A percentile compares a stretch with the other conserved stretches of the same genome.
Evolutionary conservation across 1,140 invertebrate species (phyloP).

Genomic region (Lineus longissimus): DNA sequence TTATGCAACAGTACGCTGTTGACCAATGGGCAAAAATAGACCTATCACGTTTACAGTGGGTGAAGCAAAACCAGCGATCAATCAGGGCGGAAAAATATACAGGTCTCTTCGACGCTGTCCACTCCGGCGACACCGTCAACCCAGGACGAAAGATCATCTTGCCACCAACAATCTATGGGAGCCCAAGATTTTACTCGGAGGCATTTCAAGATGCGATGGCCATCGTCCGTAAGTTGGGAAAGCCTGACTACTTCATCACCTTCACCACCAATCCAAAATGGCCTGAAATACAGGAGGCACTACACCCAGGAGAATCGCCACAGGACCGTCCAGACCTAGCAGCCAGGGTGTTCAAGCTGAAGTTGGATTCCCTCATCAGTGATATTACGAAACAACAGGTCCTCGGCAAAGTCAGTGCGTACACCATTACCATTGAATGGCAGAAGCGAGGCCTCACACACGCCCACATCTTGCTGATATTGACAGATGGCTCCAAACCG

Average conservation of each 20-base stretch:
- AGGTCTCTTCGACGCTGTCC: constrained; percentile 25
- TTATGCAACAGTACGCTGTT: constrained; percentile 52
- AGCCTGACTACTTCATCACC: constrained; percentile 55
- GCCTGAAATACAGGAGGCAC: constrained; percentile 47
- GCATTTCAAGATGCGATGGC: too few species aligned
- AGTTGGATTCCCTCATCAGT: constrained; percentile 50
- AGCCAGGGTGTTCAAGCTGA: constrained; percentile 56
- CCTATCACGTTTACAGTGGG: constrained; percentile 34
- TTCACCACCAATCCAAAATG: constrained; percentile 59
- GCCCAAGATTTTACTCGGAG: too few species aligned
- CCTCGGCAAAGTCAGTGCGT: constrained; percentile 25
- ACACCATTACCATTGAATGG: constrained; percentile 54
- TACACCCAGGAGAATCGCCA: constrained; percentile 34
- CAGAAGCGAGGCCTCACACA: constrained; percentile 59
- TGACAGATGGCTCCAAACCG: constrained; percentile 23
- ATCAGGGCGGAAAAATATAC: constrained; percentile 29
- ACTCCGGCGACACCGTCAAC: constrained; percentile 10
- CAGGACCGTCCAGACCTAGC: constrained; percentile 54
- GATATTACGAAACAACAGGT: constrained; percentile 26
- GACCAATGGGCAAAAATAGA: constrained; percentile 52
- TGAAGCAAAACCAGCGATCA: constrained; percentile 30
- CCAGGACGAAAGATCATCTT: constrained; percentile 42
- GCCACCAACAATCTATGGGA: too few species aligned
- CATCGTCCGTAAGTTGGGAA: too few species aligned
- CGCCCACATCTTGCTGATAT: constrained; percentile 56